These are phyloP conservation scores for Andrena chrysosceles DNA, from an alignment of 2,888 invertebrate species.

Conservation along the genomic window DNA sequence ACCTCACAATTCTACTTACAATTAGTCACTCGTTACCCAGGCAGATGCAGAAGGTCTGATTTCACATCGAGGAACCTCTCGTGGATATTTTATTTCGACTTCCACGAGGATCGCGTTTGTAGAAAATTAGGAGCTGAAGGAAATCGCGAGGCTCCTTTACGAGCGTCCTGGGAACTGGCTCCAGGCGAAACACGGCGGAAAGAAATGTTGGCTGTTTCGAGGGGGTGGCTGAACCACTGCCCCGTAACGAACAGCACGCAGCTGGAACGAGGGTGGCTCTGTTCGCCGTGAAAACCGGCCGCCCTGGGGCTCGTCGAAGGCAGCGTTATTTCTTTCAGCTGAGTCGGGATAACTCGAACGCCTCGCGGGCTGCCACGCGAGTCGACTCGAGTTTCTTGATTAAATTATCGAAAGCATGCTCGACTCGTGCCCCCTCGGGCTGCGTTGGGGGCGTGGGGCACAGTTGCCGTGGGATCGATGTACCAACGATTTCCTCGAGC, in stretches of 20 bases:
- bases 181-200: not conserved
- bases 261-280: slow-evolving; percentile 12
- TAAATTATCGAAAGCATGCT: slow-evolving; percentile 67
- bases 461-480: slow-evolving; percentile 52
- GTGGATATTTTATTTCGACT: slow-evolving; percentile 12
- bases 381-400: slow-evolving; percentile 66
- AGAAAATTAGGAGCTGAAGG: slow-evolving; percentile 31
- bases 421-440: slow-evolving; percentile 39
- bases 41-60: not conserved
- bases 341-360: slow-evolving; percentile 21
- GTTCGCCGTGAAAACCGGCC: not conserved
- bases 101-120: not conserved
- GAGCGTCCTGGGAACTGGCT: slow-evolving; percentile 8
- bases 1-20: not conserved
- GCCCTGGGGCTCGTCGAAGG: not conserved
- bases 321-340: not conserved
- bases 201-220: slow-evolving; percentile 7
- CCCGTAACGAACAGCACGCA: not conserved
- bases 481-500: slow-evolving; percentile 28
- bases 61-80: not conserved
- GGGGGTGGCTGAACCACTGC: not conserved
- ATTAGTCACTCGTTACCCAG: not conserved
- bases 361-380: slow-evolving; percentile 36
- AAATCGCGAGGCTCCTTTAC: slow-evolving; percentile 15
- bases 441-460: slow-evolving; percentile 17